A percentile compares a stretch with the other conserved stretches of the same genome.
Evolutionary conservation across 2,888 invertebrate species (phyloP).

Genomic region (Drosophila vallismaia): DNA sequence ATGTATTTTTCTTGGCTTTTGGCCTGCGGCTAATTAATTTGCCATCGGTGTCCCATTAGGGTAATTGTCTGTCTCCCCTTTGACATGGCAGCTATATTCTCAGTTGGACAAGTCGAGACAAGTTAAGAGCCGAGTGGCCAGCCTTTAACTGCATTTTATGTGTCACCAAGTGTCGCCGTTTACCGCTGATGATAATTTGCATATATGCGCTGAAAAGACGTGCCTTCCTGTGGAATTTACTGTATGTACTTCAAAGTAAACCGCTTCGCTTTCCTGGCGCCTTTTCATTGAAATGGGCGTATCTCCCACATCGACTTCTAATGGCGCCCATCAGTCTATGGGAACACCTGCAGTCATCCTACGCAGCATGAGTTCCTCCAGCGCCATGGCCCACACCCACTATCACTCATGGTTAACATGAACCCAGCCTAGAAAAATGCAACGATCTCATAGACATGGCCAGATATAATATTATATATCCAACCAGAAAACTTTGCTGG

Average conservation of each 20-base stretch:
- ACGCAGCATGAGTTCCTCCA: conserved; percentile 38
- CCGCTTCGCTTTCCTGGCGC: conserved; percentile 56
- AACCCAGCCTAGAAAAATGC: conserved; percentile 14
- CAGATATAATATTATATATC: conserved; percentile 44
- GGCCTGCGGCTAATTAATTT: conserved; percentile 75
- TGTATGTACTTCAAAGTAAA: conserved; percentile 24
- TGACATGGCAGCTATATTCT: conserved; percentile 58
- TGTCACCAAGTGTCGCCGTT: conserved; percentile 54
- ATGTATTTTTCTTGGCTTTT: conserved; percentile 17
- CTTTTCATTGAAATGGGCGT: conserved; percentile 43
- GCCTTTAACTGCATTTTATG: conserved; percentile 73
- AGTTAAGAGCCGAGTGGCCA: conserved; percentile 33
- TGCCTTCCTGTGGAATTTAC: conserved; percentile 55
- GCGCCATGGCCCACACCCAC: conserved; percentile 23
- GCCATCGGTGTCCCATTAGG: conserved; percentile 80
- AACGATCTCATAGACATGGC: conserved; percentile 23
- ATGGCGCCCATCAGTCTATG: conserved; percentile 73
- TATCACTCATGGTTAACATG: conserved; percentile 5
- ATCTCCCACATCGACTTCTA: conserved; percentile 44
- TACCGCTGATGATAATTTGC: conserved; percentile 59
- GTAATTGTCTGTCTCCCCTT: conserved; percentile 78
- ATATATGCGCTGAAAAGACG: conserved; percentile 58
- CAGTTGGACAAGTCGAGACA: conserved; percentile 19
- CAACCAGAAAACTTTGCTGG: conserved; percentile 43
- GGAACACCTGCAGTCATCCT: conserved; percentile 72